Conservation (phyloP, 2,888 invertebrate genomes). For the Synergus laeviventris region DNA sequence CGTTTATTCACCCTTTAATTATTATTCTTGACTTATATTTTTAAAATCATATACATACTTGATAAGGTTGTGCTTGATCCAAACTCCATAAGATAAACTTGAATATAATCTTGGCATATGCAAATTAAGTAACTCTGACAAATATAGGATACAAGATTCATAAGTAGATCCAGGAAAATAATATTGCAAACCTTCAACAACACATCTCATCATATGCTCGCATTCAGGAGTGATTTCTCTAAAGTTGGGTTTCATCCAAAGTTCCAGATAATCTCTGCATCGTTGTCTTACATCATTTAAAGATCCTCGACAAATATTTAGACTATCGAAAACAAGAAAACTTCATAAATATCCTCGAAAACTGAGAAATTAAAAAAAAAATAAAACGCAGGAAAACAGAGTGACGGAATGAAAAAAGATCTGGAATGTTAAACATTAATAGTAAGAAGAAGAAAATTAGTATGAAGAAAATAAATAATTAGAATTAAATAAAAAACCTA, state of each 20-base stretch:
- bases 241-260: constrained; percentile 70
- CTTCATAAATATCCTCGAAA: not conserved
- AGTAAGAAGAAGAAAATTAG: not conserved
- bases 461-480: not conserved
- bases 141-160: constrained; percentile 64
- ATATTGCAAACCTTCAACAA: constrained; percentile 67
- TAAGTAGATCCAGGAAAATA: constrained; percentile 65
- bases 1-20: not conserved
- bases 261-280: constrained; percentile 62
- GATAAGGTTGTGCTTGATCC: constrained; percentile 53
- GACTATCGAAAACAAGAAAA: constrained; percentile 53
- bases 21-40: not conserved
- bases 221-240: constrained; percentile 68
- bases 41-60: constrained; percentile 55
- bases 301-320: constrained; percentile 74
- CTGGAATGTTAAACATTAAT: not conserved
- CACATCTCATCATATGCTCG: constrained; percentile 75
- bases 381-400: not conserved
- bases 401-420: not conserved
- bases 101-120: constrained; percentile 61
- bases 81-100: constrained; percentile 54
- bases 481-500: constrained; percentile 51
- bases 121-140: constrained; percentile 65
- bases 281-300: constrained; percentile 68
- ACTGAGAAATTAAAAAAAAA: not conserved